A percentile compares a stretch with the other conserved stretches of the same genome.
Evolutionary conservation across 92 coral and sea anemone genomes (phyloP).

Genomic region (Porites rus): DNA sequence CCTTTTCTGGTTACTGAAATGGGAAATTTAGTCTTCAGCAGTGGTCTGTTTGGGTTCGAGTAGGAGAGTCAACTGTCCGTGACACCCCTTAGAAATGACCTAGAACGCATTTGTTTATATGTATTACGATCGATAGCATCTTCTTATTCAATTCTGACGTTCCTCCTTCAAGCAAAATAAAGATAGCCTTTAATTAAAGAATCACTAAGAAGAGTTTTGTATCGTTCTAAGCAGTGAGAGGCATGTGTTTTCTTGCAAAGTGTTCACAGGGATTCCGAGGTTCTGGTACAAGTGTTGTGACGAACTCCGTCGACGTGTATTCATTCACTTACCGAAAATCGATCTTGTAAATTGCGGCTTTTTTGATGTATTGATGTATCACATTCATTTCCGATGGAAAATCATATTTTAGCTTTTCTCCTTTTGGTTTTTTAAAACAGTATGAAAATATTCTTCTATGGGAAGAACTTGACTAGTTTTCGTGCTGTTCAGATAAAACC

Average conservation of each 20-base stretch:
- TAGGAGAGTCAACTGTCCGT: conserved; percentile 5
- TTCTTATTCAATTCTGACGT: conserved; percentile 30
- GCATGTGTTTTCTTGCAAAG: conserved; percentile 23
- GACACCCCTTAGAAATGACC: conserved; percentile 41
- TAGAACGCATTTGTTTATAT: conserved; percentile 61
- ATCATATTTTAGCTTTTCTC: no score
- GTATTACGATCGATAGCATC: conserved; percentile 61
- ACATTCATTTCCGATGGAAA: neutral
- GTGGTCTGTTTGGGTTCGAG: conserved; percentile 26
- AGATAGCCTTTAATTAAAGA: conserved; percentile 15
- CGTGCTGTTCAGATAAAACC: no score
- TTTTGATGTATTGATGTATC: conserved; percentile 18
- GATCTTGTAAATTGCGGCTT: conserved; percentile 2
- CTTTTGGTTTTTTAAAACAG: neutral
- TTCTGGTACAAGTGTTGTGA: conserved; percentile 23
- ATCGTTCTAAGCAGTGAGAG: conserved; percentile 4
- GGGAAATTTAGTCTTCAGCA: conserved; percentile 30
- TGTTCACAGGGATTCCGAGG: conserved; percentile 10
- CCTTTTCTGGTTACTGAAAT: conserved; percentile 12
- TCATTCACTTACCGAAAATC: neutral
- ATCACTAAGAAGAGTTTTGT: conserved; percentile 19
- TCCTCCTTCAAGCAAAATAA: conserved; percentile 13
- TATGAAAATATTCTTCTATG: neutral
- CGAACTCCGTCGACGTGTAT: conserved; percentile 29
- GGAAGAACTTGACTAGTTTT: no score